Base-by-base conservation (phyloP, 2,888 invertebrate genomes). In the Cantharis lateralis region DNA sequence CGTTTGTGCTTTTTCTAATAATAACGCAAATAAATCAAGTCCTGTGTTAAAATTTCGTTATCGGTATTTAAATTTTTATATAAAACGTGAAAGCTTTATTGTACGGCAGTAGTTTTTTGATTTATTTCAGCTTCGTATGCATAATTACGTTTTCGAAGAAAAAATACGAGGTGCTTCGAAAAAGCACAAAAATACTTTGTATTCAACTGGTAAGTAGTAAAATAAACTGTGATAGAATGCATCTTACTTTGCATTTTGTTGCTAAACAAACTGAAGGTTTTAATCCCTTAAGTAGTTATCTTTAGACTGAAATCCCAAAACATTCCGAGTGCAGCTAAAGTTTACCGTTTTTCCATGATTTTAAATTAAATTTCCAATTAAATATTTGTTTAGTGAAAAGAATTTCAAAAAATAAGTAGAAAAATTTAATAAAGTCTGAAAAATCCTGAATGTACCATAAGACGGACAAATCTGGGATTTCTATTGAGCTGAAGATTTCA, bases 381-480 rank as follows among this genome's bases (percentile, higher is more conserved):
- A 20, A n/a, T 66, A 66, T 66, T 66, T 66, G 64, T 15, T 18
- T 66, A 66, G 24, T 5, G 63, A 71, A 71, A 63, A 64, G 18
- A 9, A 62, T 71, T 62, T 68, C 15, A 32, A 24, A 69, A 32
- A 72, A 72, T 72, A 77, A 68, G 73, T 69, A 61, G 68, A 75
- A 28, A 71, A 24, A 68, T 77, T 71, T 74, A 71, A 48, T 68
- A 77, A 32, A 72, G 72, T 78, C 73, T 66, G 68, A 78, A 78
- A 75, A 72, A 72, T 70, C 78, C 75, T 69, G 76, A 20, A 76
- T 71, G 76, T 70, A 78, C 78, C 78, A 77, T 76, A 72, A 80
- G 76, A 80, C 79, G 80, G 81, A 81, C 81, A 81, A 83, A 83
- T 83, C 83, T 81, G 80, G 74, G 80, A 82, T 82, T 81, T 83